Evolutionary conservation across 2,888 invertebrate species (phyloP).

Genomic region (Buathra laborator): DNA sequence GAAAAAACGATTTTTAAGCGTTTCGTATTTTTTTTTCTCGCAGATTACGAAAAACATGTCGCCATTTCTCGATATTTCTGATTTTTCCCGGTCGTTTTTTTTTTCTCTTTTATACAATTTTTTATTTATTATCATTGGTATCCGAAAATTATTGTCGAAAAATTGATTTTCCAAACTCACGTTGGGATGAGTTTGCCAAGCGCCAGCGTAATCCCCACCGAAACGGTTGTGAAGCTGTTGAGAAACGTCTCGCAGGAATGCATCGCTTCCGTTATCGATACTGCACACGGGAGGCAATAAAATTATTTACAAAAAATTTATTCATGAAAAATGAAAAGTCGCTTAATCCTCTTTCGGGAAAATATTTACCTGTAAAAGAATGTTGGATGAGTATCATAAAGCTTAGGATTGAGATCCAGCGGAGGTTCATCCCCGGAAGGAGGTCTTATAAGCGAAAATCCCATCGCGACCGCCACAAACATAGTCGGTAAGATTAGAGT

Average conservation of each 20-base stretch:
- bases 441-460: slow-evolving; percentile 89
- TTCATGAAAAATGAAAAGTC: not conserved
- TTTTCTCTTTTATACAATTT: not conserved
- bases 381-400: slow-evolving; percentile 86
- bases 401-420: slow-evolving; percentile 85
- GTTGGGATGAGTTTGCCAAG: slow-evolving; percentile 80
- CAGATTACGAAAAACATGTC: too few species aligned
- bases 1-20: too few species aligned
- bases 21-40: too few species aligned
- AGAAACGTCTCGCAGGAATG: slow-evolving; percentile 78
- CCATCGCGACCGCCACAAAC: slow-evolving; percentile 90
- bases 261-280: slow-evolving; percentile 77
- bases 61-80: too few species aligned
- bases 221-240: slow-evolving; percentile 80
- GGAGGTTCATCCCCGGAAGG: slow-evolving; percentile 88
- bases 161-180: slow-evolving; percentile 67
- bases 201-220: slow-evolving; percentile 79
- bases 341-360: not conserved
- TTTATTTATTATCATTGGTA: not conserved
- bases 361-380: slow-evolving; percentile 83
- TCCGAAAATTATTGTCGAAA: not conserved
- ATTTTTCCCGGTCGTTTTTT: too few species aligned
- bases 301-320: not conserved
- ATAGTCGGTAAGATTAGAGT: slow-evolving; percentile 88
- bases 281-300: slow-evolving; percentile 62